A percentile compares a stretch with the other conserved stretches of the same genome.
Evolutionary conservation across 53 echinoderm and acorn worm species (phyloP).

Genomic region (Luidia sarsii): DNA sequence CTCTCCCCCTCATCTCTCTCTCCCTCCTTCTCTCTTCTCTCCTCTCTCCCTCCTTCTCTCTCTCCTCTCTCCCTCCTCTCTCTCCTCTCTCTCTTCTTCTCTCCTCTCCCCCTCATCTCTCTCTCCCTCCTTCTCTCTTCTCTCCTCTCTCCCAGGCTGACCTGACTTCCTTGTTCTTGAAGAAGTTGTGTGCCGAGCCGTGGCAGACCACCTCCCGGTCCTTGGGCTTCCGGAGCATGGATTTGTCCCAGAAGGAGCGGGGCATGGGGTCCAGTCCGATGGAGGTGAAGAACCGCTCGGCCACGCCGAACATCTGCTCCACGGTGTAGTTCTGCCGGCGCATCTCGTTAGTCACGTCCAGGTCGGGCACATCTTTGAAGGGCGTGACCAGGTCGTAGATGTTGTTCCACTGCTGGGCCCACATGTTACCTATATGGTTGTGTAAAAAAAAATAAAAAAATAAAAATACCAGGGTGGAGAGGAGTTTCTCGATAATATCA

Average conservation of each 20-base stretch:
- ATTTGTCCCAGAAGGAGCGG: slow-evolving; percentile 58
- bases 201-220: slow-evolving; percentile 70
- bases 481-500: no score
- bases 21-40: no score
- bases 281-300: slow-evolving; percentile 66
- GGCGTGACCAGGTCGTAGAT: slow-evolving; percentile 74
- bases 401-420: slow-evolving; percentile 86
- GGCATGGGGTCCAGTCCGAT: slow-evolving; percentile 67
- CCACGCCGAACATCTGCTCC: slow-evolving; percentile 64
- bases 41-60: no score
- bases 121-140: no score
- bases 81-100: no score
- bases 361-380: slow-evolving; percentile 50
- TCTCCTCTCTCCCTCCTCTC: no score
- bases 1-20: no score
- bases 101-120: no score
- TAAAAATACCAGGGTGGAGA: no score
- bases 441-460: not conserved
- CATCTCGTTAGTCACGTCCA: slow-evolving; percentile 71
- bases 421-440: slow-evolving; percentile 83
- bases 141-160: no score
- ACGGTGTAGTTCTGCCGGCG: slow-evolving; percentile 57
- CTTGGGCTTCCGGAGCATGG: slow-evolving; percentile 59
- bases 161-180: slow-evolving; percentile 81
- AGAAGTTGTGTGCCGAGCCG: slow-evolving; percentile 66